A percentile compares a stretch with the other conserved stretches of the same genome.
These are phyloP conservation scores for Lithosia quadra DNA, from an alignment of 2,888 invertebrate genomes.

Conservation along the genomic window DNA sequence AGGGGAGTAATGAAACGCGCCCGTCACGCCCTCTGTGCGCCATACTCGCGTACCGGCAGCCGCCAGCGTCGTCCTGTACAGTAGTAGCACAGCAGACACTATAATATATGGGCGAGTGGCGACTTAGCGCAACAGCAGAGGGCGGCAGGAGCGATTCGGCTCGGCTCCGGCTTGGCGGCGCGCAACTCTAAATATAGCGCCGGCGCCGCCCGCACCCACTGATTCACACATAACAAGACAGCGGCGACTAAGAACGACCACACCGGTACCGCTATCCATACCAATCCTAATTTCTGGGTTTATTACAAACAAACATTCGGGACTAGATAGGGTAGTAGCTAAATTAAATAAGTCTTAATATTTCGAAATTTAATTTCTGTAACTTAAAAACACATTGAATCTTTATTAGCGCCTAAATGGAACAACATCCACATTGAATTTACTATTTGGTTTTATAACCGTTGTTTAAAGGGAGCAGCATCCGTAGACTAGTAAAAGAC, in stretches of 20 bases:
- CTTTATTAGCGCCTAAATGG: not conserved
- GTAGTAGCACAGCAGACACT: too few species aligned
- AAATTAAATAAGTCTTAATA: not conserved
- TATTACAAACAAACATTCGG: conserved; percentile 3
- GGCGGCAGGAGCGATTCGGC: conserved; percentile 41
- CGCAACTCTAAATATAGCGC: conserved; percentile 55
- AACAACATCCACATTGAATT: not conserved
- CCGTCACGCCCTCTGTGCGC: conserved; percentile 26
- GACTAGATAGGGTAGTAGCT: not conserved
- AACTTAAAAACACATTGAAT: not conserved
- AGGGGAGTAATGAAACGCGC: conserved; percentile 10
- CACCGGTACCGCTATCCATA: conserved; percentile 10
- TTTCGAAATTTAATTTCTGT: not conserved
- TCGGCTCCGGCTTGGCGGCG: conserved; percentile 38
- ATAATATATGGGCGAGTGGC: too few species aligned
- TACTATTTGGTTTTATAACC: too few species aligned
- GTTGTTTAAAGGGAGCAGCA: too few species aligned
- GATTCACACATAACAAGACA: conserved; percentile 50
- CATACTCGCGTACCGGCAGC: not conserved
- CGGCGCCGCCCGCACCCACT: conserved; percentile 49
- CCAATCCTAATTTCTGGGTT: conserved; percentile 13
- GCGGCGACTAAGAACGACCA: conserved; percentile 21
- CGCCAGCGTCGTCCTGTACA: not conserved
- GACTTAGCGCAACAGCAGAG: conserved; percentile 28
- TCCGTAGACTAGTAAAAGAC: too few species aligned